Evolutionary conservation across 2,113 vertebrate genomes (phyloP).

Genomic region (Gasterosteus aculeatus): DNA sequence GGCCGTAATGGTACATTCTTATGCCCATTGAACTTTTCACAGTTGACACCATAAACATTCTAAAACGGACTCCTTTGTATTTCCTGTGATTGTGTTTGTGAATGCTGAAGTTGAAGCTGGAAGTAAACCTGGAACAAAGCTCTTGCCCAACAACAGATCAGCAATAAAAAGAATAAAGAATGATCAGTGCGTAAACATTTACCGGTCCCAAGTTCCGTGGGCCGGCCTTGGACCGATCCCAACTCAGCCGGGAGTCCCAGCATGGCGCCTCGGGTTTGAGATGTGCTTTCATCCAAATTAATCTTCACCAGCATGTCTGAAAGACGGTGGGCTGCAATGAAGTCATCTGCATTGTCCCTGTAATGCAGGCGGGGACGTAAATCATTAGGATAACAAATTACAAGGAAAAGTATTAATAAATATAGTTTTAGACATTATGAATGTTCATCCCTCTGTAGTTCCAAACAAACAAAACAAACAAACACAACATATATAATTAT

Average conservation of each 20-base stretch:
- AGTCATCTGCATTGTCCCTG: conserved; percentile 81
- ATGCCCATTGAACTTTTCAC: not conserved
- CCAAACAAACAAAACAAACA: too few species aligned
- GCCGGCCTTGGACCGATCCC: conserved; percentile 11
- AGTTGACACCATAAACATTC: not conserved
- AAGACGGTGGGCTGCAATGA: conserved; percentile 75
- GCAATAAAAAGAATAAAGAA: not conserved
- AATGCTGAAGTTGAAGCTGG: not conserved
- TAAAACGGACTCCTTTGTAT: not conserved
- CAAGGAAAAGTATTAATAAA: not conserved
- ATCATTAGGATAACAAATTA: not conserved
- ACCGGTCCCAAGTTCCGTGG: conserved; percentile 68
- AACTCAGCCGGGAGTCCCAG: conserved; percentile 21
- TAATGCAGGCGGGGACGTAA: not conserved
- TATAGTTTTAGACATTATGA: not conserved
- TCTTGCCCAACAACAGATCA: not conserved
- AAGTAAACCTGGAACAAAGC: not conserved
- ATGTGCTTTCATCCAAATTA: conserved; percentile 70
- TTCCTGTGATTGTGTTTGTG: not conserved
- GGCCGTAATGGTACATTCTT: not conserved
- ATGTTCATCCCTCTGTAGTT: not conserved
- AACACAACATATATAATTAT: not conserved
- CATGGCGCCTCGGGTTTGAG: conserved; percentile 32
- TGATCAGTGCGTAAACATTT: not conserved
- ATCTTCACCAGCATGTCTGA: conserved; percentile 78